Evolutionary conservation across 1,140 invertebrate species (phyloP), one percentile per base, ranked within the genome.

Genomic region (Onthophagus taurus): DNA sequence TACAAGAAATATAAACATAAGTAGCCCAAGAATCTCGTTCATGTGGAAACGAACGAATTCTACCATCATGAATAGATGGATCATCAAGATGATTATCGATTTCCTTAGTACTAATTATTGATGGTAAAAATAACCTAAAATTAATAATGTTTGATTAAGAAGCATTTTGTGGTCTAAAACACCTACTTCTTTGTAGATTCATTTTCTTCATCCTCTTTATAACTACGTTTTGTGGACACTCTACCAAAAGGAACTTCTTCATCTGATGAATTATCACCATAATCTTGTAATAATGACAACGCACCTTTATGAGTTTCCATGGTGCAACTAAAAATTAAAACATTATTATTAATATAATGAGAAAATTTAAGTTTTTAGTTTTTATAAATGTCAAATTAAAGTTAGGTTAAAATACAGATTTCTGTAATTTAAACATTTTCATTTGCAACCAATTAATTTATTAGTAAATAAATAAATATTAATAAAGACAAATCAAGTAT

Each of bases 11-110:
- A 59, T 80, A 85, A 39, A 83, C 67, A 59, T 75, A 78, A 8
- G 80, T 79, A n/a, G 80, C 75, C 85, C 85, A 89, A 59, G 85
- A 85, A 35, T 84, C 84, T 62, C 83, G 70, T 58, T 83, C 76
- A 65, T 89, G 84, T 49, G 81, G 74, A 66, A 86, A 87, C 21
- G 70, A 70, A 54, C 85, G 67, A 43, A 75, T 59, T 53, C 79
- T 63, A 23, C 83, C 83, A 30, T 72, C 65, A 57, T 87, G 81
- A 42, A 72, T 49, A 4, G 49, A 49, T 11, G 78, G 74, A 62
- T 84, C 64, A 57, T 83, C 77, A 14, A 44, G 34, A 52, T 45
- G 53, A 13, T 59, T 41, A 53, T 60, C 53, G 47, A 60, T 23
- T 53, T 49, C 46, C 7, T 13, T 14, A n/a, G 29, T 44, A 38